Percentiles rank a stretch among this genome's conserved stretches.
Conservation (phyloP, 2,113 vertebrate species). For the Microtus richardsoni region DNA sequence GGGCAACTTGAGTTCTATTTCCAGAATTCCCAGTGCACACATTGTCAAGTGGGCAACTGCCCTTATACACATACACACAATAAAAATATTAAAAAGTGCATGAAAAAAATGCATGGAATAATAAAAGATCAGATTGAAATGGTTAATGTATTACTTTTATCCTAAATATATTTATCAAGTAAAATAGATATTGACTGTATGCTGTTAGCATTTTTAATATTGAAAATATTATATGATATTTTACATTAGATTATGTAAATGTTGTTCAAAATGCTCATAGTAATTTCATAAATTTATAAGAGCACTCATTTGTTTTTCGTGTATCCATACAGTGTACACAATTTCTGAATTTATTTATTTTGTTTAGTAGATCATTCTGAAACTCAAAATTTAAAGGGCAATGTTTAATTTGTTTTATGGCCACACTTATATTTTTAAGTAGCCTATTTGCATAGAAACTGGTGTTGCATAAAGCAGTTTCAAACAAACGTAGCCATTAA, state of each 20-base stretch:
- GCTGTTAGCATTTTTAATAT: not conserved
- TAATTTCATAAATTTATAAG: not conserved
- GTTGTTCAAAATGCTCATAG: not conserved
- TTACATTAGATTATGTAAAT: not conserved
- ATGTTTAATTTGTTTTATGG: constrained; percentile 27
- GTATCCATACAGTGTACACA: not conserved
- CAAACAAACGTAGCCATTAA: not conserved
- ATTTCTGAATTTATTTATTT: constrained; percentile 15
- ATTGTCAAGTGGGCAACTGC: not conserved
- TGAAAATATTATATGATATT: not conserved
- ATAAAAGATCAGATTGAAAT: not conserved
- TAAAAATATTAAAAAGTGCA: not conserved
- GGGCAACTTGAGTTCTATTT: not conserved
- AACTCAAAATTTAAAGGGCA: constrained; percentile 16
- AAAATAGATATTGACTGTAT: not conserved
- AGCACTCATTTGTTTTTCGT: not conserved
- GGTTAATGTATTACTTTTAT: not conserved
- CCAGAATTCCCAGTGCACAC: not conserved
- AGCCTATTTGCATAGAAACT: not conserved
- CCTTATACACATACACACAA: not conserved
- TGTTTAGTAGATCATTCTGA: not conserved
- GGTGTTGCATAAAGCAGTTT: not conserved
- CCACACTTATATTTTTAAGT: constrained; percentile 10
- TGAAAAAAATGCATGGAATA: not conserved
- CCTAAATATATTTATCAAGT: not conserved